Percentiles rank a stretch among this genome's conserved stretches.
phyloP scores from a whole-genome alignment of 2,797 vertebrate genomes.

The Hipposideros larvatus region DNA sequence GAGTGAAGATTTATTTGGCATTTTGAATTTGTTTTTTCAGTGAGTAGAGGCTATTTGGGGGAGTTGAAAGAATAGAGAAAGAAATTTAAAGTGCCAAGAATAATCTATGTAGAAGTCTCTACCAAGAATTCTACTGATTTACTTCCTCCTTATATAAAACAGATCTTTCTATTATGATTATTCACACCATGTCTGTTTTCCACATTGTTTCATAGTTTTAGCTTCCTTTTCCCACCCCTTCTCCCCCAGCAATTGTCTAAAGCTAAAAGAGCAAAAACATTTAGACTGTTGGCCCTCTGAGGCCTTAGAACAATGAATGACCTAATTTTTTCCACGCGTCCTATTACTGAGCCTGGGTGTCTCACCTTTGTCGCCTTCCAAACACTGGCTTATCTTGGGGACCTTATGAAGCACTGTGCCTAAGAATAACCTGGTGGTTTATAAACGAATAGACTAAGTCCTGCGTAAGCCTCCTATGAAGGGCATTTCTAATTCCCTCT shows the following conservation, averaged over 20 bases:
- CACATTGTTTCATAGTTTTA: background rate
- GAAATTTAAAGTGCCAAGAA: conserved; percentile 72
- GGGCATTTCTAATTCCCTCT: conserved; percentile 38
- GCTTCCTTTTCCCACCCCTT: background rate
- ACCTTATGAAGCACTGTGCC: conserved; percentile 53
- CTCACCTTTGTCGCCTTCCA: conserved; percentile 63
- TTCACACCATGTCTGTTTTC: conserved; percentile 57
- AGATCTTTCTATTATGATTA: conserved; percentile 56
- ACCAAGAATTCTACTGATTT: conserved; percentile 48
- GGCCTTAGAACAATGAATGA: conserved; percentile 58
- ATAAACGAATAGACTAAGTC: conserved; percentile 59
- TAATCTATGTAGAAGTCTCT: conserved; percentile 64
- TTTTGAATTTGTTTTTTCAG: conserved; percentile 63
- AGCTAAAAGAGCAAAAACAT: conserved; percentile 32
- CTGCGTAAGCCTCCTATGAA: background rate
- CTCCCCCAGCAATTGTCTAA: conserved; percentile 5
- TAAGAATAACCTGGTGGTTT: conserved; percentile 66
- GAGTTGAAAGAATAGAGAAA: conserved; percentile 58
- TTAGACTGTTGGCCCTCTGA: conserved; percentile 34
- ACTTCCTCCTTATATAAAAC: conserved; percentile 60
- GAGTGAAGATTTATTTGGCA: conserved; percentile 70
- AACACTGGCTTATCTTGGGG: conserved; percentile 65
- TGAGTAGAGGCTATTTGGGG: conserved; percentile 49
- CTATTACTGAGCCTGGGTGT: background rate
- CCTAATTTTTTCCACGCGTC: conserved; percentile 44